Evolutionary conservation across 1,140 invertebrate genomes (phyloP).

Genomic region (Zaprionus vittiger): DNA sequence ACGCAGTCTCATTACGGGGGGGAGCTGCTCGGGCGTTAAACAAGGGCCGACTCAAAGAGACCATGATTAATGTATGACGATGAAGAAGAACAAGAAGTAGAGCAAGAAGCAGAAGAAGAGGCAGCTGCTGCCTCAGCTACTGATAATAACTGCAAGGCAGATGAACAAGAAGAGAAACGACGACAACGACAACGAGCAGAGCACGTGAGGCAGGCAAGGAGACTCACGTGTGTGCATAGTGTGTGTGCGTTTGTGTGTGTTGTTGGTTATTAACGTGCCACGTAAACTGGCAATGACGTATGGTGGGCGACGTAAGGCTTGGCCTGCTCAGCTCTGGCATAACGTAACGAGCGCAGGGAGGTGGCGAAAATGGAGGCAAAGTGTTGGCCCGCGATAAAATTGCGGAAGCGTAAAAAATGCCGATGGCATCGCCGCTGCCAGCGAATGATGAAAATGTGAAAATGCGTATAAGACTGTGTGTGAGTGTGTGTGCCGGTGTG

Average conservation of each 20-base stretch:
- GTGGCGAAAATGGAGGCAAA: slow-evolving; percentile 38
- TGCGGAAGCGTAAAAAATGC: slow-evolving; percentile 78
- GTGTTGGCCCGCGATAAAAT: slow-evolving; percentile 74
- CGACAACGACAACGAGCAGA: neutral
- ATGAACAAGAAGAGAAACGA: slow-evolving; percentile 9
- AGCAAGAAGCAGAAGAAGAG: neutral
- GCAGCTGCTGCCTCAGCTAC: slow-evolving; percentile 2
- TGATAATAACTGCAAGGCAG: slow-evolving; percentile 29
- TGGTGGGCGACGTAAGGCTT: slow-evolving; percentile 51
- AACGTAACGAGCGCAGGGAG: slow-evolving; percentile 50
- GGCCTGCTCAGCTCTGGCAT: neutral
- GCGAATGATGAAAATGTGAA: slow-evolving; percentile 39
- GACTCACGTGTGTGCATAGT: slow-evolving; percentile 1
- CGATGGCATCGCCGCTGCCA: slow-evolving; percentile 60
- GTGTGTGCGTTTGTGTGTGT: slow-evolving; percentile 18
- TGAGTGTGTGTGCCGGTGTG: neutral
- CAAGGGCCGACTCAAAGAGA: slow-evolving; percentile 24
- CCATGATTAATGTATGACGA: slow-evolving; percentile 48
- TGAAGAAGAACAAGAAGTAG: neutral
- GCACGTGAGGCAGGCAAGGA: neutral
- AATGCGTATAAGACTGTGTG: neutral
- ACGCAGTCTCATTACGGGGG: slow-evolving; percentile 55
- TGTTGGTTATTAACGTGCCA: slow-evolving; percentile 38
- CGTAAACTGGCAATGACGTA: slow-evolving; percentile 57
- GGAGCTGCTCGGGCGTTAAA: slow-evolving; percentile 15